Evolutionary conservation across 1,140 invertebrate species (phyloP), one percentile per base, ranked within the genome.

Genomic region (Agrilus planipennis): DNA sequence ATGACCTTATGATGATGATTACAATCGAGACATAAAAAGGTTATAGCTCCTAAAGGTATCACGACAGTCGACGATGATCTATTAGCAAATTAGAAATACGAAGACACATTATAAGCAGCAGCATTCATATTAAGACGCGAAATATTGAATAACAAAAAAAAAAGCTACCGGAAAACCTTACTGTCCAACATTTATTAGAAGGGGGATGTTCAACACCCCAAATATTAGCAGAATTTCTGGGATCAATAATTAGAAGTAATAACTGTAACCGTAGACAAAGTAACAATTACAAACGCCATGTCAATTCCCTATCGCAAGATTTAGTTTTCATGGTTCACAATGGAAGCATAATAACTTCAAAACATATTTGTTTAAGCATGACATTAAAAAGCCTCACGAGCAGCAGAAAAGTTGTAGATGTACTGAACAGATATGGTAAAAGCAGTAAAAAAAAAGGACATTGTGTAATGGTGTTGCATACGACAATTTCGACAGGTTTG

Each of bases 401-500:
- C 29, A 31, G 12, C 29, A 31, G 29, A 15, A 31, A 31, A 12
- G 15, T 31, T 31, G 12, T 6, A 9, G 29, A 31, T 15, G 6
- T 58, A 12, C 29, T 62, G 2, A 59, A 60, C 41, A 57, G 48
- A 42, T 58, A 54, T 49, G 55, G 58, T 15, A 57, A 61, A 52
- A 39, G 48, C 1, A 50, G 51, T 40, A 41, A 49, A 6, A 60
- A 61, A 41, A 52, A 49, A 49, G 45, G 29, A 42, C 15, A 28
- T 46, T 7, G 44, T 32, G 28, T 20, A 67, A 61, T 25, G 40
- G 51, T 35, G 45, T 67, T 23, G 65, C 63, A 0, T 68, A 52
- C 37, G 63, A 68, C 41, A 68, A 67, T 53, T 69, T 58, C 38
- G 64, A 68, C 49, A 44, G 62, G 1, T 63, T 51, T 30, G 61